phyloP scores from a whole-genome alignment of 2,113 vertebrate species.

The Sinosuthora webbiana region DNA sequence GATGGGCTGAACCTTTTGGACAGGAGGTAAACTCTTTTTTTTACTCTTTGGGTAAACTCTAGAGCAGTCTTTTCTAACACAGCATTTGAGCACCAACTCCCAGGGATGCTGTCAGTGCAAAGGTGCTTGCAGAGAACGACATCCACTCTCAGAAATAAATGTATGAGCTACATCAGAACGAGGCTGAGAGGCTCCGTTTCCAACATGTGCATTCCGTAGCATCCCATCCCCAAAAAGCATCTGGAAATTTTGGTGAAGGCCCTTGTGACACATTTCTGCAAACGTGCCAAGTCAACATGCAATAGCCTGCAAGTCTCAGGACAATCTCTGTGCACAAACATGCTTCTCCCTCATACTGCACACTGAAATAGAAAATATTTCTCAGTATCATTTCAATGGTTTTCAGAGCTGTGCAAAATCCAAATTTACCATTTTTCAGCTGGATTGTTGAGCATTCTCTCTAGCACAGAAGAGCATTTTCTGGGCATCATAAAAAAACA shows the following conservation, averaged over 20 bases:
- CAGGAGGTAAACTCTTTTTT: too few species aligned
- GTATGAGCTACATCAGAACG: not conserved
- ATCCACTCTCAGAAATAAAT: not conserved
- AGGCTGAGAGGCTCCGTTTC: not conserved
- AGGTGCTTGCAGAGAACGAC: not conserved
- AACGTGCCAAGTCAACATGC: not conserved
- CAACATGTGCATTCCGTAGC: not conserved
- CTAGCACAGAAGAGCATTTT: not conserved
- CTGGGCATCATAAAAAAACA: not conserved
- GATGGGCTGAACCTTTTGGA: not conserved
- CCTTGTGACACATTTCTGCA: not conserved
- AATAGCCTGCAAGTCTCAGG: not conserved
- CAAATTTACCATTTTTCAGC: rapidly evolving
- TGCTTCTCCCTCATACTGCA: not conserved
- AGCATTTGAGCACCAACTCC: not conserved
- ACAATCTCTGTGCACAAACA: not conserved
- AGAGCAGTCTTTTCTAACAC: not conserved
- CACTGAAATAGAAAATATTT: not conserved
- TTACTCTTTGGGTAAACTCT: not conserved
- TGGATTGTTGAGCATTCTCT: not conserved
- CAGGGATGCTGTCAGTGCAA: not conserved
- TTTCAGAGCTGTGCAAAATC: not conserved
- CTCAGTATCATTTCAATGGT: not conserved
- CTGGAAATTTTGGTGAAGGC: not conserved
- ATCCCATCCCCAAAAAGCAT: not conserved